phyloP scores from a whole-genome alignment of 2,888 invertebrate genomes.

The Andrena dorsata region DNA sequence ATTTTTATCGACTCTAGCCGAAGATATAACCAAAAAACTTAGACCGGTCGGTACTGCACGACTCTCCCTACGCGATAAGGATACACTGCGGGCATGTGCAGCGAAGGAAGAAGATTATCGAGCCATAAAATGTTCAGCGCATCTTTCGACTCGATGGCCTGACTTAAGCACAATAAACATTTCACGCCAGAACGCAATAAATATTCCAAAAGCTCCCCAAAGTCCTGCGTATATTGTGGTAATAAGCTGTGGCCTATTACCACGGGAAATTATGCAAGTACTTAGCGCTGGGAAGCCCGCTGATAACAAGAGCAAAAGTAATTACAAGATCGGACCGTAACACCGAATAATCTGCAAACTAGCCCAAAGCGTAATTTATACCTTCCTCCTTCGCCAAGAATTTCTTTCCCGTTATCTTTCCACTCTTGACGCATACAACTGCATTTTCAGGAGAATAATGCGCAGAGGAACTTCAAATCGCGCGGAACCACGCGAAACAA shows the following conservation, averaged over 20 bases:
- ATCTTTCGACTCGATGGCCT: not conserved
- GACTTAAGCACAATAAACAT: conserved; percentile 13
- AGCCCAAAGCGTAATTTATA: not conserved
- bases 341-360: conserved; percentile 21
- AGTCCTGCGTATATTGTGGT: not conserved
- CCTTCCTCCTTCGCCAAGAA: not conserved
- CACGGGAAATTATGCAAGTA: conserved; percentile 36
- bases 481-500: not conserved
- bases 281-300: not conserved
- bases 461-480: too few relatives aligned
- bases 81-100: too few relatives aligned
- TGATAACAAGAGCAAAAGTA: conserved; percentile 44
- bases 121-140: conserved; percentile 11
- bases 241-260: conserved; percentile 35
- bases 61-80: too few relatives aligned
- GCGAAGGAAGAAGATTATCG: not conserved
- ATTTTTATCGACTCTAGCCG: too few relatives aligned
- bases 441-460: too few relatives aligned
- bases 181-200: conserved; percentile 3
- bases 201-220: conserved; percentile 20
- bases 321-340: conserved; percentile 42
- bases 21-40: too few relatives aligned
- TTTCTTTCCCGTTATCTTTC: not conserved
- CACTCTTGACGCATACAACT: not conserved
- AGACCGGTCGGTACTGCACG: too few relatives aligned